These are phyloP conservation scores for Amazona vittata DNA, from an alignment of 2,113 vertebrate genomes.

Conservation along the genomic window DNA sequence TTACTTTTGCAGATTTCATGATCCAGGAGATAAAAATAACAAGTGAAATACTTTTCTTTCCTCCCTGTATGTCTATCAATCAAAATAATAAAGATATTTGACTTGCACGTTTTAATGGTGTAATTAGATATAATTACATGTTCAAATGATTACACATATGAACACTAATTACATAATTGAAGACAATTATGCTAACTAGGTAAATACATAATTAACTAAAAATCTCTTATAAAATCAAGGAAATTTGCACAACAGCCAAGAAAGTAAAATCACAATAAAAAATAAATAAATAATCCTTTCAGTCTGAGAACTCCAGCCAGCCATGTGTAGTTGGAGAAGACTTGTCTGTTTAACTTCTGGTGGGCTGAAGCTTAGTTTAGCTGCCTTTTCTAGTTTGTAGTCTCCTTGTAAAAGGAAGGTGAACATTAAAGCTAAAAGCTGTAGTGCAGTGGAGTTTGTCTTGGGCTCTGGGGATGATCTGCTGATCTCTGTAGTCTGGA, in stretches of 20 bases:
- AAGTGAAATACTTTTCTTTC: not conserved
- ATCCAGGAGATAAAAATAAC: constrained; percentile 51
- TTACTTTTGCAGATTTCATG: not conserved
- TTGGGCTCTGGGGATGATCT: not conserved
- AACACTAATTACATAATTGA: constrained; percentile 68
- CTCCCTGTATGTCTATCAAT: constrained; percentile 12
- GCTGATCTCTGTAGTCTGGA: not conserved
- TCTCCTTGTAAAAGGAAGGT: not conserved
- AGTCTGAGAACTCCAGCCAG: not conserved
- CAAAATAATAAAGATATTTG: constrained; percentile 63
- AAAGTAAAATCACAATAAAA: not conserved
- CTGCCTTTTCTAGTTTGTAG: not conserved
- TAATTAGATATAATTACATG: constrained; percentile 70
- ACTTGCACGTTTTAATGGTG: constrained; percentile 53
- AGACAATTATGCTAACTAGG: constrained; percentile 60
- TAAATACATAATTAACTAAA: constrained; percentile 65
- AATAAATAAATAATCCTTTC: not conserved
- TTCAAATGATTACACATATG: constrained; percentile 73
- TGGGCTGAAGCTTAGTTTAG: not conserved
- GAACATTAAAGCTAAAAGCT: not conserved
- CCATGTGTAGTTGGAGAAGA: rapidly evolving
- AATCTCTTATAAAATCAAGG: constrained; percentile 44
- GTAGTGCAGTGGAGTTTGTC: not conserved
- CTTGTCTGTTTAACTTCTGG: not conserved
- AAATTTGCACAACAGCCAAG: not conserved